phyloP scores from a whole-genome alignment of 1,140 invertebrate species.

The Formica selysi region DNA sequence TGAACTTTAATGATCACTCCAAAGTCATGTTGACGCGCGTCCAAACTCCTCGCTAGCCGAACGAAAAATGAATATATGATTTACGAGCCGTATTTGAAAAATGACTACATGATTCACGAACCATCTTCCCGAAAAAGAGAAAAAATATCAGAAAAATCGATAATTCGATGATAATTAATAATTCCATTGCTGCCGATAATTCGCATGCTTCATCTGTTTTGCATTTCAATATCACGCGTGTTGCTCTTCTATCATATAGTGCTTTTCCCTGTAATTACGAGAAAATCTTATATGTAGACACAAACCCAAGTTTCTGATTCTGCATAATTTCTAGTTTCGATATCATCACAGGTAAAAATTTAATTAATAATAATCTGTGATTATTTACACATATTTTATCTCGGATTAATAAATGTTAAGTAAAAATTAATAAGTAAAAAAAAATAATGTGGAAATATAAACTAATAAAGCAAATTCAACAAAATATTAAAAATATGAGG shows the following conservation, averaged over 20 bases:
- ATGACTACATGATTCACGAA: slow-evolving; percentile 82
- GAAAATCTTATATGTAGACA: slow-evolving; percentile 18
- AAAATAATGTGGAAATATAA: background rate
- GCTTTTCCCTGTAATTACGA: slow-evolving; percentile 11
- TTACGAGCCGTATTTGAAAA: slow-evolving; percentile 80
- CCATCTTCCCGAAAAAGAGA: slow-evolving; percentile 66
- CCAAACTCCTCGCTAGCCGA: slow-evolving; percentile 67
- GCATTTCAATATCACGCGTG: slow-evolving; percentile 39
- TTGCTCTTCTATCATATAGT: slow-evolving; percentile 6
- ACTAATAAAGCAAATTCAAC: slow-evolving; percentile 16
- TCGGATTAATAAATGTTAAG: background rate
- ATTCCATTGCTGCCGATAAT: slow-evolving; percentile 44
- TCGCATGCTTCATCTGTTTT: slow-evolving; percentile 39
- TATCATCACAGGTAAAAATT: background rate
- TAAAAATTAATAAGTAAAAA: background rate
- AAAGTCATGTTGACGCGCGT: slow-evolving; percentile 79
- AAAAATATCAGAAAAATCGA: slow-evolving; percentile 63
- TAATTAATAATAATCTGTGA: background rate
- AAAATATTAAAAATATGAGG: background rate
- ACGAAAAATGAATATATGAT: slow-evolving; percentile 83
- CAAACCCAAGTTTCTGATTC: slow-evolving; percentile 1
- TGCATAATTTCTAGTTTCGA: background rate
- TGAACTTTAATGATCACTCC: slow-evolving; percentile 81
- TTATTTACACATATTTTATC: background rate
- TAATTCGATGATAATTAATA: slow-evolving; percentile 39